These are phyloP conservation scores for Hippocampus zosterae DNA, from an alignment of 2,113 vertebrate species.

Conservation along the genomic window DNA sequence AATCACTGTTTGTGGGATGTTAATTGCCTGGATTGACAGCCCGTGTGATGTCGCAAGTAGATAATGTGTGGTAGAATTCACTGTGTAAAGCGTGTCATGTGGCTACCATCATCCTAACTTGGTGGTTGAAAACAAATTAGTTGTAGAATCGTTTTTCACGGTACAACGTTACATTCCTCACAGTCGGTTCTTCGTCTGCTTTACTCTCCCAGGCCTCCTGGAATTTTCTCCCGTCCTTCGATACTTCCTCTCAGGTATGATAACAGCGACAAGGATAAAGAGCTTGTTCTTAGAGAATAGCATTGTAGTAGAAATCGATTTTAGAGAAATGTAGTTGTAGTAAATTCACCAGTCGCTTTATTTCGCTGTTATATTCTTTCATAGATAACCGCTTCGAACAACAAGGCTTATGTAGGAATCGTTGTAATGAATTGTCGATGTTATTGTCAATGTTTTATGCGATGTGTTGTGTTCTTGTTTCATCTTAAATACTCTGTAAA, in stretches of 20 bases:
- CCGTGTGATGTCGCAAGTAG: slow-evolving; percentile 46
- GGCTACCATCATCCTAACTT: slow-evolving; percentile 20
- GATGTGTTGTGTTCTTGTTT: too few relatives aligned
- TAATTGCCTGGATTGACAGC: slow-evolving; percentile 59
- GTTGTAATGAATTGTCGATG: too few relatives aligned
- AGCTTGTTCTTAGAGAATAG: slow-evolving; percentile 1
- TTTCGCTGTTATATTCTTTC: too few relatives aligned
- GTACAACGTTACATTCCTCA: slow-evolving; percentile 1
- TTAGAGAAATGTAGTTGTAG: slow-evolving; percentile 11
- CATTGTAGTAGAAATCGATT: slow-evolving; percentile 9
- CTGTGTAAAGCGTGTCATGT: slow-evolving; percentile 4
- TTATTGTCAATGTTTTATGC: too few relatives aligned
- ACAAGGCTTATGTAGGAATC: too few relatives aligned
- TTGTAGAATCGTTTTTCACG: slow-evolving; percentile 21
- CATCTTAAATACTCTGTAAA: too few relatives aligned
- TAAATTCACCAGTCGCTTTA: background rate
- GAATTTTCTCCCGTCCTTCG: slow-evolving; percentile 66
- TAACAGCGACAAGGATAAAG: slow-evolving; percentile 3
- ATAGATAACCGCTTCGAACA: too few relatives aligned
- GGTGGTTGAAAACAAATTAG: slow-evolving; percentile 2
- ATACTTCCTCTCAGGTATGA: slow-evolving; percentile 72
- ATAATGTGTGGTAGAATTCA: slow-evolving; percentile 15
- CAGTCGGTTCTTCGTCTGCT: slow-evolving; percentile 42
- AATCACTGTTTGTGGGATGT: slow-evolving; percentile 57
- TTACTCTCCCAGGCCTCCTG: slow-evolving; percentile 66